Percentiles rank a stretch among this genome's conserved stretches.
phyloP scores from a whole-genome alignment of 2,888 invertebrate species.

The Thereva unica region DNA sequence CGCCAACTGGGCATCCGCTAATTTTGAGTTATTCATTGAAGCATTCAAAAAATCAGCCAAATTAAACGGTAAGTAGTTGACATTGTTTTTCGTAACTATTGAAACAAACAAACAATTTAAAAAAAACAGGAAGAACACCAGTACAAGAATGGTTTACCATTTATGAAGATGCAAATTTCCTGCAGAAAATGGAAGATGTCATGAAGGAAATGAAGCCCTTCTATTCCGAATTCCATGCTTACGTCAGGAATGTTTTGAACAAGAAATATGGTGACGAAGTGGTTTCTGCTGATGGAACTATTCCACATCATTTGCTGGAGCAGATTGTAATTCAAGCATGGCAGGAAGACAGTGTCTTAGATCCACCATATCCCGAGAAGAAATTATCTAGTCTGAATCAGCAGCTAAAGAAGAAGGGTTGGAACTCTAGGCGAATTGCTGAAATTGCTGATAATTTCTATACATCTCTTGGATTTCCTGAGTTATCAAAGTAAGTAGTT shows the following conservation, averaged over 20 bases:
- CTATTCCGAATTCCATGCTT: conserved; percentile 82
- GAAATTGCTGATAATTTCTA: conserved; percentile 52
- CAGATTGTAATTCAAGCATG: conserved; percentile 54
- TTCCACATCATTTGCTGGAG: conserved; percentile 77
- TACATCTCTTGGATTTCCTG: conserved; percentile 48
- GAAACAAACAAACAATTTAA: background rate
- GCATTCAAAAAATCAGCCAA: conserved; percentile 51
- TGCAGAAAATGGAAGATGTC: conserved; percentile 53
- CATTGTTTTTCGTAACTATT: background rate
- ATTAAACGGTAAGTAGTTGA: conserved; percentile 46
- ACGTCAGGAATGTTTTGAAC: conserved; percentile 71
- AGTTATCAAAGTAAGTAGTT: conserved; percentile 13
- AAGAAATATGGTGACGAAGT: conserved; percentile 68
- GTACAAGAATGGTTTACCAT: conserved; percentile 51
- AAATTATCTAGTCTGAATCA: conserved; percentile 72
- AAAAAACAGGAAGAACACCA: conserved; percentile 30
- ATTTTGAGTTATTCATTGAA: conserved; percentile 52
- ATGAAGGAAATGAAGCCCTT: conserved; percentile 77
- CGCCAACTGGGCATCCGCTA: conserved; percentile 50
- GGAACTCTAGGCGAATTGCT: conserved; percentile 49
- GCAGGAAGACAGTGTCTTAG: conserved; percentile 57
- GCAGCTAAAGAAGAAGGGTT: conserved; percentile 45
- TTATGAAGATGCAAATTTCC: conserved; percentile 49
- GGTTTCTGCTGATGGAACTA: conserved; percentile 68
- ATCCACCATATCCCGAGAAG: conserved; percentile 73